Conservation (phyloP, 2,888 invertebrate genomes). For the Chouioia cunea region DNA sequence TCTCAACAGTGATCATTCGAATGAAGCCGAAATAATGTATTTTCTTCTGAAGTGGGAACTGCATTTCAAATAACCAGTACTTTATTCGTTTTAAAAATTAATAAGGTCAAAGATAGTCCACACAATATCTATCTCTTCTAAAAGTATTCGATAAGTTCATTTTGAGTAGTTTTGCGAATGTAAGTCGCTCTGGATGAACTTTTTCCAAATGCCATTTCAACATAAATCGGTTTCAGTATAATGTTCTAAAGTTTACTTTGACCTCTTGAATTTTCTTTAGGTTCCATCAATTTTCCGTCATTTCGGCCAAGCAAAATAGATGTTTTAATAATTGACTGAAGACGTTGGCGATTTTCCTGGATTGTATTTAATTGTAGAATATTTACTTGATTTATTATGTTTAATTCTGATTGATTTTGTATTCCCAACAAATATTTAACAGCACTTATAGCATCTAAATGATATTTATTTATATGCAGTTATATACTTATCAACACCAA, state of each 20-base stretch:
- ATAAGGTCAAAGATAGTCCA: neutral
- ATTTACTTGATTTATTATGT: constrained; percentile 10
- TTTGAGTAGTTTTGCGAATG: neutral
- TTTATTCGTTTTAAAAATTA: neutral
- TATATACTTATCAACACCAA: neutral
- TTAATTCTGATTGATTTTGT: too few species aligned
- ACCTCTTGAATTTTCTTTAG: neutral
- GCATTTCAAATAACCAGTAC: neutral
- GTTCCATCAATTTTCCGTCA: too few species aligned
- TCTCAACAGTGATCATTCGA: neutral
- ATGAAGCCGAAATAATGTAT: neutral
- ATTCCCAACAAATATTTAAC: constrained; percentile 8
- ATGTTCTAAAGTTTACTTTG: neutral
- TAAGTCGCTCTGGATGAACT: neutral
- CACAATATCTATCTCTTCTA: neutral
- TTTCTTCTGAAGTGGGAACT: neutral
- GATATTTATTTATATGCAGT: constrained; percentile 6
- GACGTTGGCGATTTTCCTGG: constrained; percentile 2
- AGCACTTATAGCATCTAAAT: neutral
- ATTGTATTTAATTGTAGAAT: neutral
- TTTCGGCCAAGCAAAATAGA: too few species aligned
- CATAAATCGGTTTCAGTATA: neutral
- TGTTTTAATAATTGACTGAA: neutral
- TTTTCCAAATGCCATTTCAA: neutral
- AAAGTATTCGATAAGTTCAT: neutral